A percentile compares a stretch with the other conserved stretches of the same genome.
These are phyloP conservation scores for Pomatorhinus ruficollis DNA, from an alignment of 2,113 vertebrate species.

Conservation along the genomic window DNA sequence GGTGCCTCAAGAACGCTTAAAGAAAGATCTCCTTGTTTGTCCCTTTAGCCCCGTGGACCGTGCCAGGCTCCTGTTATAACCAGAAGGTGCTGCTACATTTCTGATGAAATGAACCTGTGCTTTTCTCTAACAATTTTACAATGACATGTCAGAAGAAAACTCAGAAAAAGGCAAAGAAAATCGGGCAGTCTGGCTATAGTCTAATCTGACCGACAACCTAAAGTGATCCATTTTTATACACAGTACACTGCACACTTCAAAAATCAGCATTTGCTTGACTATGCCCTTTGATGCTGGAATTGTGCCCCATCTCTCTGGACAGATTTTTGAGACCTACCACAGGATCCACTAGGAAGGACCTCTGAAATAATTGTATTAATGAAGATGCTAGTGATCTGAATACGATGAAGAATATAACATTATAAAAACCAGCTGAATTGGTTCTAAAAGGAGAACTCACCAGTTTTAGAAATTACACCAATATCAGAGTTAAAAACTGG, in stretches of 20 bases:
- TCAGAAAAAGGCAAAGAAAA: not conserved
- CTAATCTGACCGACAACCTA: not conserved
- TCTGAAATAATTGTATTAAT: not conserved
- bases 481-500: not conserved
- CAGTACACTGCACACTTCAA: not conserved
- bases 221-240: not conserved
- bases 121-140: not conserved
- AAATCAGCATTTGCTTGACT: not conserved
- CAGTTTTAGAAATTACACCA: not conserved
- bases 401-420: not conserved
- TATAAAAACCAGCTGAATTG: not conserved
- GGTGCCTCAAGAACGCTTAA: not conserved
- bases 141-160: not conserved
- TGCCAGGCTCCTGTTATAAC: not conserved
- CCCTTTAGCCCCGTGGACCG: not conserved
- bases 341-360: not conserved
- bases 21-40: not conserved
- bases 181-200: not conserved
- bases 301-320: not conserved
- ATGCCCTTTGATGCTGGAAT: not conserved
- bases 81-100: rapidly evolving
- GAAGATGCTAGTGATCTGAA: not conserved
- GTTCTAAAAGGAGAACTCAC: not conserved
- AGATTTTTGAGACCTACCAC: not conserved
- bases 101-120: not conserved